Evolutionary conservation across 1,140 invertebrate genomes (phyloP).

Genomic region (Dendroctonus ponderosae): DNA sequence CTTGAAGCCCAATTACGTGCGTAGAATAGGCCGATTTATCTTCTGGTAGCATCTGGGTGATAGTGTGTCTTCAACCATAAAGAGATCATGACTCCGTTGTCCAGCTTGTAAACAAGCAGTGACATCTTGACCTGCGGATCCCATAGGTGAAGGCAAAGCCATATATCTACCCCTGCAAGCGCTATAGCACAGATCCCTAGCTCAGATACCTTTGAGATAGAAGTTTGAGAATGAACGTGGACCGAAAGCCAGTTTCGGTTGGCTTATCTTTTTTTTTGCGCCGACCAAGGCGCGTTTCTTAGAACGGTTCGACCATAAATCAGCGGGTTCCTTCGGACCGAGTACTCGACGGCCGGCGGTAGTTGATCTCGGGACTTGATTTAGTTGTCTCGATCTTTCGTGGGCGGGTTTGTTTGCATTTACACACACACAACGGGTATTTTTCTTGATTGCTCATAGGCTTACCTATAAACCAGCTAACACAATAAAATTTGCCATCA

Average conservation of each 20-base stretch:
- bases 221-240: conserved; percentile 19
- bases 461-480: background rate
- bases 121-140: conserved; percentile 15
- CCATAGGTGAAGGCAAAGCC: conserved; percentile 15
- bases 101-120: conserved; percentile 14
- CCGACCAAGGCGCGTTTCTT: conserved; percentile 20
- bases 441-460: conserved; percentile 25
- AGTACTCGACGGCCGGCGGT: conserved; percentile 21
- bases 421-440: conserved; percentile 21
- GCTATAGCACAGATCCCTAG: conserved; percentile 13
- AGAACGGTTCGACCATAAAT: conserved; percentile 19
- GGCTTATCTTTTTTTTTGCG: conserved; percentile 20
- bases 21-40: background rate
- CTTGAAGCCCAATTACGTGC: background rate
- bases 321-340: conserved; percentile 8
- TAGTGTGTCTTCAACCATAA: conserved; percentile 3
- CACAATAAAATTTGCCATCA: too few species aligned
- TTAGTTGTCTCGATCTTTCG: conserved; percentile 32
- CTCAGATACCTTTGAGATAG: conserved; percentile 24
- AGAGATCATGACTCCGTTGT: conserved; percentile 12
- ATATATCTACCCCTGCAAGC: conserved; percentile 9
- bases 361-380: conserved; percentile 32
- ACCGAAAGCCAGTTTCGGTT: conserved; percentile 25
- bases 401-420: conserved; percentile 35
- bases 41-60: conserved; percentile 4